Percentiles rank a stretch among this genome's conserved stretches.
Conservation (phyloP, 2,888 invertebrate species). For the Agriotes lineatus region DNA sequence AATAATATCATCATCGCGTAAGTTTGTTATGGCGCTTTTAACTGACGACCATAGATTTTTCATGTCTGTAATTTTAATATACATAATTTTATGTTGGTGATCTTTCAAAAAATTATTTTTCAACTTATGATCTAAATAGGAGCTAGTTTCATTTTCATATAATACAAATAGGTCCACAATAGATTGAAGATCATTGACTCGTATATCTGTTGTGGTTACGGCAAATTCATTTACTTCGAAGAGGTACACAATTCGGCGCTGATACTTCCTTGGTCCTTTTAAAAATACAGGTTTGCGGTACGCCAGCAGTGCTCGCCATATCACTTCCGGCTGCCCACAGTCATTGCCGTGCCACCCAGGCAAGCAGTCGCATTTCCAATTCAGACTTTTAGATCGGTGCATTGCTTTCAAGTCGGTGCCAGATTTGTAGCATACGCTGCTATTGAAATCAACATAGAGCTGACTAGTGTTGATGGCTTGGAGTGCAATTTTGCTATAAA, state of each 20-base stretch:
- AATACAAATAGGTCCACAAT: slow-evolving; percentile 77
- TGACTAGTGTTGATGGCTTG: slow-evolving; percentile 53
- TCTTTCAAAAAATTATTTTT: slow-evolving; percentile 66
- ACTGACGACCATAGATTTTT: slow-evolving; percentile 66
- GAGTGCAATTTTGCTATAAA: slow-evolving; percentile 53
- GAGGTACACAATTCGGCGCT: slow-evolving; percentile 71
- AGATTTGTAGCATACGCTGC: slow-evolving; percentile 63
- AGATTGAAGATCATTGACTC: slow-evolving; percentile 71
- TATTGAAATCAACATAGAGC: slow-evolving; percentile 63
- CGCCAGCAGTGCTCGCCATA: slow-evolving; percentile 75
- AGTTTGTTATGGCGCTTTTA: slow-evolving; percentile 63
- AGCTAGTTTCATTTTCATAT: slow-evolving; percentile 65
- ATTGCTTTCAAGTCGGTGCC: slow-evolving; percentile 64
- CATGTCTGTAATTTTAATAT: slow-evolving; percentile 60
- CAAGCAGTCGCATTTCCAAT: slow-evolving; percentile 70
- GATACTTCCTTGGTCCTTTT: slow-evolving; percentile 64
- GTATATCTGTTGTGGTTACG: slow-evolving; percentile 71
- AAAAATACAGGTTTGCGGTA: slow-evolving; percentile 67
- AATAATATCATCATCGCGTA: slow-evolving; percentile 71
- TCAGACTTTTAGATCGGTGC: slow-evolving; percentile 58
- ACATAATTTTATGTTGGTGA: slow-evolving; percentile 70
- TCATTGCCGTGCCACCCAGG: slow-evolving; percentile 76
- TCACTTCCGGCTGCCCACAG: slow-evolving; percentile 76
- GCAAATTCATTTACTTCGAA: slow-evolving; percentile 69
- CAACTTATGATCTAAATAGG: slow-evolving; percentile 65